These are phyloP conservation scores for Homalodisca vitripennis DNA, from an alignment of 1,140 invertebrate species.

Conservation along the genomic window DNA sequence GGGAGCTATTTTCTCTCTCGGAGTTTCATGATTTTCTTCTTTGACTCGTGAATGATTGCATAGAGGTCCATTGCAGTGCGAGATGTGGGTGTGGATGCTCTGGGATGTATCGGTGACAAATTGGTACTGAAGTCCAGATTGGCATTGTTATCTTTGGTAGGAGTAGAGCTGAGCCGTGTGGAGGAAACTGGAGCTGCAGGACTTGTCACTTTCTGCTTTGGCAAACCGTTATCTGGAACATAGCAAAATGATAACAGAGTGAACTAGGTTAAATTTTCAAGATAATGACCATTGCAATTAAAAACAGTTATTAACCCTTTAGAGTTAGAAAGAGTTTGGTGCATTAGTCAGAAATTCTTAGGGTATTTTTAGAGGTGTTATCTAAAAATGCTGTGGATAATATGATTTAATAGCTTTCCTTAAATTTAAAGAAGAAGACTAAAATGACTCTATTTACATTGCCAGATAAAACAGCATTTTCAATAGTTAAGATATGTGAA, in stretches of 20 bases:
- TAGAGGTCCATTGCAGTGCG: constrained; percentile 76
- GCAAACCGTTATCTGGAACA: neutral
- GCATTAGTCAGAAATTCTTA: too few relatives aligned
- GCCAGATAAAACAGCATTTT: too few relatives aligned
- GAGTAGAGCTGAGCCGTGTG: constrained; percentile 36
- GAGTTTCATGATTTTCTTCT: constrained; percentile 57
- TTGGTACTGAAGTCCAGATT: constrained; percentile 32
- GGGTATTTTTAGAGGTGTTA: too few relatives aligned
- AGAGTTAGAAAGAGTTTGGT: too few relatives aligned
- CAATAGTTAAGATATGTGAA: too few relatives aligned
- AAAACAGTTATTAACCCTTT: too few relatives aligned
- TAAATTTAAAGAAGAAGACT: too few relatives aligned
- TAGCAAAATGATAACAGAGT: neutral
- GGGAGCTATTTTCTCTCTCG: constrained; percentile 57
- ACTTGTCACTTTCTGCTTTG: neutral
- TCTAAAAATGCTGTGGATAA: too few relatives aligned
- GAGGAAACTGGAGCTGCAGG: neutral
- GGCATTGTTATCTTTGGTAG: constrained; percentile 34
- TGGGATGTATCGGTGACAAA: constrained; percentile 47
- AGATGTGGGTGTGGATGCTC: constrained; percentile 49
- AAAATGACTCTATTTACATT: too few relatives aligned
- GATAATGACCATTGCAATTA: too few relatives aligned
- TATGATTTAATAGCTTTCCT: too few relatives aligned
- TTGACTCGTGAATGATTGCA: constrained; percentile 74
- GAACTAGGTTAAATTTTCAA: neutral